Percentiles rank a stretch among this genome's conserved stretches.
Conservation (phyloP, 2,888 invertebrate genomes). For the Chouioia cunea region DNA sequence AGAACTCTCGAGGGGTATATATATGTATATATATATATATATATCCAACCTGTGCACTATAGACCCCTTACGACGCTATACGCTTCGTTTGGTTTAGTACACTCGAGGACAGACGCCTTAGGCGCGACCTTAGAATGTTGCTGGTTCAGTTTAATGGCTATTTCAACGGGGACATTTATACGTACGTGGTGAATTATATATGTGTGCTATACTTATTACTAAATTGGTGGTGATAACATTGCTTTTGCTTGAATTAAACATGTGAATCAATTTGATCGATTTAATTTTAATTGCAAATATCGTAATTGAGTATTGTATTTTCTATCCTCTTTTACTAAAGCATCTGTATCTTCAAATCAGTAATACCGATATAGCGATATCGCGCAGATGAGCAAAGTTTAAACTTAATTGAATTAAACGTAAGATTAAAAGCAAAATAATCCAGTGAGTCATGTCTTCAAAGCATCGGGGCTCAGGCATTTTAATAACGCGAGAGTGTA, state of each 20-base stretch:
- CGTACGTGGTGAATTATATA: neutral
- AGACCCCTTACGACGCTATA: slow-evolving; percentile 42
- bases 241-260: neutral
- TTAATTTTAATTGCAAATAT: no score
- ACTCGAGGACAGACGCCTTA: slow-evolving; percentile 39
- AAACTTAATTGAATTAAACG: slow-evolving; percentile 17
- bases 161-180: slow-evolving; percentile 19
- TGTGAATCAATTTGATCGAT: neutral
- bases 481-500: slow-evolving; percentile 15
- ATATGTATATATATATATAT: no score
- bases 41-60: slow-evolving; percentile 27
- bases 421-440: neutral
- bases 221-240: neutral
- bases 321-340: no score
- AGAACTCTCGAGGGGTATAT: slow-evolving; percentile 51
- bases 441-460: slow-evolving; percentile 20
- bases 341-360: no score
- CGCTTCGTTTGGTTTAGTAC: slow-evolving; percentile 64
- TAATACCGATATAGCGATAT: no score
- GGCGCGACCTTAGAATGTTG: slow-evolving; percentile 38
- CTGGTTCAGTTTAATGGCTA: slow-evolving; percentile 10
- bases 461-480: neutral
- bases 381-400: neutral
- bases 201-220: no score
- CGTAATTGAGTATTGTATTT: no score